Evolutionary conservation across 2,113 vertebrate species (phyloP).

Genomic region (Centrocercus urophasianus): DNA sequence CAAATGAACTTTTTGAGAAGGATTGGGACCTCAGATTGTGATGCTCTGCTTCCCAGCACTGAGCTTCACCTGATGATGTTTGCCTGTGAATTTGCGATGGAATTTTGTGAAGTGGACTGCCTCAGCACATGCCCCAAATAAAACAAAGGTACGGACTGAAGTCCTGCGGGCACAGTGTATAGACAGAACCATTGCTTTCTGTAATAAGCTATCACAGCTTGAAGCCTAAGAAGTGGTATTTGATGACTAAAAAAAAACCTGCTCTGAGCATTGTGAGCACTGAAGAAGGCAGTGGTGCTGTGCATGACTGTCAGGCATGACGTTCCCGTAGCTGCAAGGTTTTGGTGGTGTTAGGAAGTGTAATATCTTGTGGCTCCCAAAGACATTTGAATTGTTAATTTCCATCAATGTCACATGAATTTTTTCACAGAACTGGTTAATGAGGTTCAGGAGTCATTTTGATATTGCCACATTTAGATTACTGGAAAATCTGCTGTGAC

Average conservation of each 20-base stretch:
- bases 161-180: not conserved
- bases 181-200: not conserved
- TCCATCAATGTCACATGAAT: conserved; percentile 30
- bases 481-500: conserved; percentile 47
- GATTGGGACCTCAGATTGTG: not conserved
- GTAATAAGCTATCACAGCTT: accelerated
- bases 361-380: not conserved
- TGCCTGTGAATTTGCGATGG: not conserved
- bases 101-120: accelerated
- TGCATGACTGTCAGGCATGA: not conserved
- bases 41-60: accelerated
- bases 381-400: conserved; percentile 64
- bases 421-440: conserved; percentile 46
- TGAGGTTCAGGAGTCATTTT: conserved; percentile 31
- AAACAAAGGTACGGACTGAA: accelerated
- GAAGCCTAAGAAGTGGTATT: not conserved
- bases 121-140: accelerated
- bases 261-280: not conserved
- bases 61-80: accelerated
- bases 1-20: not conserved
- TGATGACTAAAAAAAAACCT: not conserved
- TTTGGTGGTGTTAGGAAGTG: conserved; percentile 22
- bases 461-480: not conserved
- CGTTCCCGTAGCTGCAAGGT: not conserved
- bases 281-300: not conserved